Conservation (phyloP, 2,888 invertebrate genomes). For the Magallana nippona region DNA sequence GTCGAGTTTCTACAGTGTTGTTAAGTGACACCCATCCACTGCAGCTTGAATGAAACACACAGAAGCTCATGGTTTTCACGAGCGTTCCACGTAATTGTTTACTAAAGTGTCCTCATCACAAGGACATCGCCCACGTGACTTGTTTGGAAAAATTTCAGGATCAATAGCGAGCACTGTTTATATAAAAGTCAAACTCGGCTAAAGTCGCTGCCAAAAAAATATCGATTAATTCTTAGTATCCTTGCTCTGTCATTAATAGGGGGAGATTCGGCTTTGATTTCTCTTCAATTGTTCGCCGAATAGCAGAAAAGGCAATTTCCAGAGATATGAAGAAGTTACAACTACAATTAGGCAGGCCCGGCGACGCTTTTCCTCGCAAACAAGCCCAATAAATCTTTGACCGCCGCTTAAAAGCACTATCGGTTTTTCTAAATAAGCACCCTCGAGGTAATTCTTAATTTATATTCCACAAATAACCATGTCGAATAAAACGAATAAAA, state of each 20-base stretch:
- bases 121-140: conserved; percentile 12
- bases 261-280: conserved; percentile 28
- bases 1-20: background rate
- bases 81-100: conserved; percentile 25
- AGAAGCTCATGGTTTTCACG: background rate
- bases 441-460: conserved; percentile 3
- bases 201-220: conserved; percentile 21
- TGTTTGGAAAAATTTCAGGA: conserved; percentile 2
- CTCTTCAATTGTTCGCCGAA: conserved; percentile 12
- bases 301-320: conserved; percentile 28
- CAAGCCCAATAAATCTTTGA: conserved; percentile 15
- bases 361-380: conserved; percentile 2
- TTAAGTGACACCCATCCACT: background rate
- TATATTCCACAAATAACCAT: conserved; percentile 26
- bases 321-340: conserved; percentile 30
- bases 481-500: background rate
- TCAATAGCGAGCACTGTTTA: conserved; percentile 16
- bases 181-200: background rate
- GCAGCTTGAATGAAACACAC: background rate
- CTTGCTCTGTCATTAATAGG: conserved; percentile 8
- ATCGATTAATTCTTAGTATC: background rate
- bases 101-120: conserved; percentile 19
- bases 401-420: background rate
- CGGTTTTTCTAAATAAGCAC: background rate
- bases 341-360: background rate